Conservation (phyloP, 2,113 vertebrate genomes). For the Narcine bancroftii region DNA sequence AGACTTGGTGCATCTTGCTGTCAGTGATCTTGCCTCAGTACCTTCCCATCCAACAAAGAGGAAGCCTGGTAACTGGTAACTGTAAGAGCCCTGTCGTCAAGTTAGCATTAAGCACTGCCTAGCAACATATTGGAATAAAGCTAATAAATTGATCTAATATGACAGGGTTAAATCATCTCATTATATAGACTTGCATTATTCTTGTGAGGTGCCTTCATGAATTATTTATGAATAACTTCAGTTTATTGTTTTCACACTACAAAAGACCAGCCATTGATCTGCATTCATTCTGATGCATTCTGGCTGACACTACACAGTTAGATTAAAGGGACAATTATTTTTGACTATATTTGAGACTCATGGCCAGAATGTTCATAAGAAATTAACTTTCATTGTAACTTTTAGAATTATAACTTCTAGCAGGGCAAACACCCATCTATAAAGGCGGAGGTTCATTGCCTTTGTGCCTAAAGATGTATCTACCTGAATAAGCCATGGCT, state of each 20-base stretch:
- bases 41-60: neutral
- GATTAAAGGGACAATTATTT: neutral
- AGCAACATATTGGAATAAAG: slow-evolving; percentile 24
- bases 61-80: slow-evolving; percentile 5
- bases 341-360: neutral
- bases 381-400: neutral
- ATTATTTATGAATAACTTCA: slow-evolving; percentile 28
- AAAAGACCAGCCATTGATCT: neutral
- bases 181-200: neutral
- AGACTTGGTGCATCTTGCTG: neutral
- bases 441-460: no score
- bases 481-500: no score
- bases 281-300: neutral
- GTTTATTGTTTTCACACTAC: slow-evolving; percentile 19
- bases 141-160: slow-evolving; percentile 34
- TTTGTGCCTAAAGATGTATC: no score
- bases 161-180: slow-evolving; percentile 34
- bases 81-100: neutral
- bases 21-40: neutral
- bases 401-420: no score
- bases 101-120: neutral
- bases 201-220: neutral
- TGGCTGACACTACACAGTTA: neutral
- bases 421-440: no score
- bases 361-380: neutral